Conservation (phyloP, 1,140 invertebrate genomes). For the Lepidotrigona ventralis region DNA sequence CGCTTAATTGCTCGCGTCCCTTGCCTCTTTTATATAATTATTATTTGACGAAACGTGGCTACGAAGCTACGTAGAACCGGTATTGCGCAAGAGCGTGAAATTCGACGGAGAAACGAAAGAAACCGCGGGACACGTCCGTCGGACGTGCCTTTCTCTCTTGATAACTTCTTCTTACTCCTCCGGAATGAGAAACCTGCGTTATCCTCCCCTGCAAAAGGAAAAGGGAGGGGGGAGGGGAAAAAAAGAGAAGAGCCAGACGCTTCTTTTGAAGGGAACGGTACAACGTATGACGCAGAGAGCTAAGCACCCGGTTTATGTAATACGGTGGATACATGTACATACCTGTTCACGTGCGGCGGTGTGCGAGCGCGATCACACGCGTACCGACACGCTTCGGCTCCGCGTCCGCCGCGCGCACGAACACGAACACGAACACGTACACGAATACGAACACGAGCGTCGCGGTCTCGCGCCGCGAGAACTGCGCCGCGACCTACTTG, state of each 20-base stretch:
- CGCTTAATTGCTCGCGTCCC: background rate
- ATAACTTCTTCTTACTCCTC: background rate
- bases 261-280: conserved; percentile 22
- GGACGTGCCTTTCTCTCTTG: background rate
- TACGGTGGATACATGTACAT: conserved; percentile 36
- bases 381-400: conserved; percentile 10
- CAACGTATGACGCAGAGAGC: conserved; percentile 39
- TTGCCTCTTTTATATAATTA: background rate
- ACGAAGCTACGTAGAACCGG: background rate
- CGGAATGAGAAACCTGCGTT: background rate
- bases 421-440: conserved; percentile 2
- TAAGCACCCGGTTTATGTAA: conserved; percentile 65
- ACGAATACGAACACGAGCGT: conserved; percentile 19
- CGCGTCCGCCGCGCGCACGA: conserved; percentile 1
- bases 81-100: background rate
- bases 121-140: background rate
- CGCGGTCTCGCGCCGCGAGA: conserved; percentile 63
- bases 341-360: conserved; percentile 17
- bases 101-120: background rate
- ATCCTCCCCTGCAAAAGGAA: background rate
- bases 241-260: background rate
- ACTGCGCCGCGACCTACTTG: conserved; percentile 77
- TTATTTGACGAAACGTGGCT: background rate
- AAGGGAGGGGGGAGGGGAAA: no score
- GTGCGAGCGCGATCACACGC: conserved; percentile 6